Base-by-base conservation (phyloP, 2,888 invertebrate species). In the Timandra comae region DNA sequence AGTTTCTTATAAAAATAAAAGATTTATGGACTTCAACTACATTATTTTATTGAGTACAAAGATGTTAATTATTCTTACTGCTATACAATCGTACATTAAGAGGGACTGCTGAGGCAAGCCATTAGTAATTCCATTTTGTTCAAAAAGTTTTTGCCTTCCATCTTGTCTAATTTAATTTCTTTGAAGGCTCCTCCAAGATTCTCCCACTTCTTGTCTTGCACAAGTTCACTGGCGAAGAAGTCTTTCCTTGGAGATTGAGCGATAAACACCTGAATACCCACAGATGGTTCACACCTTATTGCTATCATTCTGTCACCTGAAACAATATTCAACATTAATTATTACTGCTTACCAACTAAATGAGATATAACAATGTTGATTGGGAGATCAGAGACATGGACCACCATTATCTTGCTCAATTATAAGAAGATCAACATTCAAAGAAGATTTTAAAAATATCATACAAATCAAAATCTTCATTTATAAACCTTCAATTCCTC, bases 51-150 rank as follows among this genome's bases (percentile, higher is more conserved):
- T 47, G 27, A 40, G 26, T 41, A 38, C 47, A 40, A 46, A 53
- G 16, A 16, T 16, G 6, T 16, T 3, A 16, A 16, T n/a, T 52
- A 49, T 44, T 33, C 46, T 53, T 57, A 63, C 39, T 46, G 33
- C 44, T 62, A n/a, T n/a, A 54, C 43, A 35, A 40, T 46, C 42
- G 46, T 43, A 28, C 49, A 41, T 75, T 85, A 89, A 24, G 91
- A 91, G 42, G 91, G 91, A 62, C 93, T 93, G 42, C 93, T 92
- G 7, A 93, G 81, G 56, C 93, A 93, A 34, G 97, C 97, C 97
- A 98, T 97, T 3, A 98, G 88, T 53, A 97, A 88, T 82, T 98
- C 98, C 92, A 98, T 95, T 87, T 98, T 98, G 64, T 96, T 97
- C 3, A 97, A 87, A 70, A 98, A 97, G 80, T 97, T 98, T 63